Evolutionary conservation across 2,888 invertebrate genomes (phyloP).

Genomic region (Helicoverpa assulta): DNA sequence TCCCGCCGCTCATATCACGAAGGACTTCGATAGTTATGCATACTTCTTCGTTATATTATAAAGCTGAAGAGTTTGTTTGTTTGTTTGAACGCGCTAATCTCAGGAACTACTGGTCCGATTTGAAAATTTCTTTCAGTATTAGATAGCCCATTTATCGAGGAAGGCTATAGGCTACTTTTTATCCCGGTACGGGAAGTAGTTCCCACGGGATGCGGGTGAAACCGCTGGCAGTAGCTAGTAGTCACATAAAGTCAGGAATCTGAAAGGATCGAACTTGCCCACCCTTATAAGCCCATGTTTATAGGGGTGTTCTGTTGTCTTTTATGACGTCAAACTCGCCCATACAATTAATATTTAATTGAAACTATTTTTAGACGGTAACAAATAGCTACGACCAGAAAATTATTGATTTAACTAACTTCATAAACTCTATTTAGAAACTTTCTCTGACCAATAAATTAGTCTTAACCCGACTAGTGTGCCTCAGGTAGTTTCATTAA

Average conservation of each 20-base stretch:
- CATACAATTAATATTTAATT: neutral
- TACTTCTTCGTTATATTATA: neutral
- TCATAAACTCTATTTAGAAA: conserved; percentile 3
- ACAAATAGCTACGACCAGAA: neutral
- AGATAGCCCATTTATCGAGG: too few species aligned
- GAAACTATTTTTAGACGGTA: neutral
- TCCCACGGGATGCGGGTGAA: too few species aligned
- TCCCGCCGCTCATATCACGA: conserved; percentile 1
- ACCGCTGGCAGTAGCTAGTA: too few species aligned
- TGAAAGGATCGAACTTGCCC: neutral
- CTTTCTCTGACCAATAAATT: conserved; percentile 33
- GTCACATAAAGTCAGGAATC: neutral
- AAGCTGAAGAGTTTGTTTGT: too few species aligned
- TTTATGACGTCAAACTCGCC: conserved; percentile 1
- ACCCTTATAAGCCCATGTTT: neutral
- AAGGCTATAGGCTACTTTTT: too few species aligned
- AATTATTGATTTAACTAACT: neutral
- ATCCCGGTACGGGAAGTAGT: too few species aligned
- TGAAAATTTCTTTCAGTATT: too few species aligned
- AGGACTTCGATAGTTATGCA: conserved; percentile 1
- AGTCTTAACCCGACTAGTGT: neutral
- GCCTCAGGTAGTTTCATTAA: conserved; percentile 29
- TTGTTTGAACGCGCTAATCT: too few species aligned
- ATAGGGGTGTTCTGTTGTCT: neutral
- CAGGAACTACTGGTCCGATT: too few species aligned